Percentiles rank a stretch among this genome's conserved stretches.
Conservation (phyloP, 2,888 invertebrate species). For the Harpalus rubripes region DNA sequence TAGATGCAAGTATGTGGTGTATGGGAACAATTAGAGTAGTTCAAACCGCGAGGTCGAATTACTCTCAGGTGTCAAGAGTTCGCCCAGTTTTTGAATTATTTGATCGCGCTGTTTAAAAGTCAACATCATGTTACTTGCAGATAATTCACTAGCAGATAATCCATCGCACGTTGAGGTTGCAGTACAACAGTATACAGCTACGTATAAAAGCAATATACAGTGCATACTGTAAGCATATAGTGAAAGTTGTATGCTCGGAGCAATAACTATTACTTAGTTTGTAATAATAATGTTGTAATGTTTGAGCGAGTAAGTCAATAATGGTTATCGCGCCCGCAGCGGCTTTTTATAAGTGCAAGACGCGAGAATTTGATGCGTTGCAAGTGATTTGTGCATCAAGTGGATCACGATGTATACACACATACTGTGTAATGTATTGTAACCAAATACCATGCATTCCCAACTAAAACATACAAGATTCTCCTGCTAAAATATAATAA, state of each 20-base stretch:
- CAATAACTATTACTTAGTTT: conserved; percentile 73
- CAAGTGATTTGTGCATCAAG: conserved; percentile 39
- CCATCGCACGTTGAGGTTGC: conserved; percentile 73
- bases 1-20: background rate
- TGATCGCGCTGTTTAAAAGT: conserved; percentile 66
- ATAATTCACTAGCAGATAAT: conserved; percentile 74
- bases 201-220: conserved; percentile 43
- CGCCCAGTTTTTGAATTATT: conserved; percentile 61
- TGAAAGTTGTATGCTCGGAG: conserved; percentile 73
- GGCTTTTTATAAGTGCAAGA: conserved; percentile 59
- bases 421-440: too few relatives aligned
- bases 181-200: conserved; percentile 65
- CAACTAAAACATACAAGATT: too few relatives aligned
- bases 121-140: conserved; percentile 68
- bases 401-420: conserved; percentile 1
- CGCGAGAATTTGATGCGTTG: conserved; percentile 13
- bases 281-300: conserved; percentile 74
- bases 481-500: too few relatives aligned
- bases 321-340: conserved; percentile 66
- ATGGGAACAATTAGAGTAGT: background rate
- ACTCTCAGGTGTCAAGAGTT: conserved; percentile 59
- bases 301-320: conserved; percentile 67
- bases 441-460: too few relatives aligned
- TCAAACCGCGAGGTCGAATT: background rate
- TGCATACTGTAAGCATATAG: conserved; percentile 73